Conservation (phyloP, 92 coral and sea anemone genomes). For the Bergia puertoricense region DNA sequence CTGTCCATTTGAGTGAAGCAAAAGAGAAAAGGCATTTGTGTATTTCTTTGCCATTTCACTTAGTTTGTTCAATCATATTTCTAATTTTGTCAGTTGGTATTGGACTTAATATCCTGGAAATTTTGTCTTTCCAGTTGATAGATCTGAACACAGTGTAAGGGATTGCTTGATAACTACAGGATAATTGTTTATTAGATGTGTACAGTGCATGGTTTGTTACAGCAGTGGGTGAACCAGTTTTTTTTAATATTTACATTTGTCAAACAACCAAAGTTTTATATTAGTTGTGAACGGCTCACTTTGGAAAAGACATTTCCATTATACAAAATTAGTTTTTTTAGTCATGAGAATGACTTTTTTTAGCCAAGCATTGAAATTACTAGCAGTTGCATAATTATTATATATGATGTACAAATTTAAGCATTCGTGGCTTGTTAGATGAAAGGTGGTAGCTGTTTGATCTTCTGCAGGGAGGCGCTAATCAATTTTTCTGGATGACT, state of each 20-base stretch:
- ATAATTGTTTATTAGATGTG: not conserved
- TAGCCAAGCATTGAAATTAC: not conserved
- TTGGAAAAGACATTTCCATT: not conserved
- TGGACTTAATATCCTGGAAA: not conserved
- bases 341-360: not conserved
- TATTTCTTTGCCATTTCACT: not conserved
- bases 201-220: not conserved
- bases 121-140: not conserved
- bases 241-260: not conserved
- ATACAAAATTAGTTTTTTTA: not conserved
- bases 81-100: not conserved
- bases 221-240: not conserved
- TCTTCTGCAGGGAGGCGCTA: no score
- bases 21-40: not conserved
- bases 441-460: not conserved
- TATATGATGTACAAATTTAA: not conserved
- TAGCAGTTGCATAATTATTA: not conserved
- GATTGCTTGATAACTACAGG: not conserved
- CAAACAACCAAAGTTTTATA: not conserved
- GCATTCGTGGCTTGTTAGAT: not conserved
- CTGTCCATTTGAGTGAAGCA: not conserved
- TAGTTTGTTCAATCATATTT: not conserved
- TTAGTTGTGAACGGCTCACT: not conserved
- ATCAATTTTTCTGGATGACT: not conserved
- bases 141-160: not conserved